phyloP scores from a whole-genome alignment of 2,888 invertebrate species.

The Mimumesa dahlbomi region DNA sequence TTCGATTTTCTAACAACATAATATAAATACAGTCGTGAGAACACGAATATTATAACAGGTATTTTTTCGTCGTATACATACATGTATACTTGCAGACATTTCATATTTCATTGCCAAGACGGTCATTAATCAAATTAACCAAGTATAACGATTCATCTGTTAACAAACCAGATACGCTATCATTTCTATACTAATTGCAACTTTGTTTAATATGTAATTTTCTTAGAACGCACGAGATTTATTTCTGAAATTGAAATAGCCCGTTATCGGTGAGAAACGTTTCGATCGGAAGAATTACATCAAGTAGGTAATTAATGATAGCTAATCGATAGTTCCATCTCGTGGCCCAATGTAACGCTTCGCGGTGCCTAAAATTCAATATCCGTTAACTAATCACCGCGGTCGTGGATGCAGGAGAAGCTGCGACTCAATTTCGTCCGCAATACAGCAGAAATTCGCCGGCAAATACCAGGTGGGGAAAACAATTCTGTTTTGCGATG shows the following conservation, averaged over 20 bases:
- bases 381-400: slow-evolving; percentile 27
- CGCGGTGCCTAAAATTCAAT: slow-evolving; percentile 31
- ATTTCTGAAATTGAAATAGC: no score
- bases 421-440: slow-evolving; percentile 24
- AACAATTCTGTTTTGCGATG: slow-evolving; percentile 3
- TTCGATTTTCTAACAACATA: no score
- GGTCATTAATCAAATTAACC: no score
- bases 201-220: no score
- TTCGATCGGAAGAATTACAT: background rate
- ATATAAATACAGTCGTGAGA: no score
- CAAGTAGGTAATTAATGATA: slow-evolving; percentile 28
- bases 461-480: background rate
- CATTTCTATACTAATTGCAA: no score
- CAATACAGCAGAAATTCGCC: slow-evolving; percentile 24
- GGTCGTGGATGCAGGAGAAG: slow-evolving; percentile 11
- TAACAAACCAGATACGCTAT: no score
- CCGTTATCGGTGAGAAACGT: background rate
- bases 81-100: background rate
- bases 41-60: no score
- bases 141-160: background rate
- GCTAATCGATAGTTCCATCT: slow-evolving; percentile 21
- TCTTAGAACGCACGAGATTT: no score
- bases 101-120: background rate
- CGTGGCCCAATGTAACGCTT: slow-evolving; percentile 16
- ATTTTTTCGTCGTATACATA: no score